These are phyloP conservation scores for Sarcoramphus papa DNA, from an alignment of 2,797 vertebrate species.

Conservation along the genomic window DNA sequence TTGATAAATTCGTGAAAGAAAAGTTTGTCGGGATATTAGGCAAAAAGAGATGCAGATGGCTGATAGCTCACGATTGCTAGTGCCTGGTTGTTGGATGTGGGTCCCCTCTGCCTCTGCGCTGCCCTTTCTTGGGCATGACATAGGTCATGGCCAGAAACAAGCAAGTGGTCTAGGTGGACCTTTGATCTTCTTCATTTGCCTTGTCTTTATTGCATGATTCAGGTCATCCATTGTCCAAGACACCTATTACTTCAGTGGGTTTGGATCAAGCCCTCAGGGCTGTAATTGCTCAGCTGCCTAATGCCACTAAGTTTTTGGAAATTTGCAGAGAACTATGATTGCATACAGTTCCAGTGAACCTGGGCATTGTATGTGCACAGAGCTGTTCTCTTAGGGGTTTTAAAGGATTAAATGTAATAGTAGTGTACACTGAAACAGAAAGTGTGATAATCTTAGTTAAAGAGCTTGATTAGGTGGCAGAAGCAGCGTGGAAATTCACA, in stretches of 20 bases:
- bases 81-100: fast-evolving
- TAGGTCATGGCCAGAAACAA: neutral
- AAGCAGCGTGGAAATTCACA: neutral
- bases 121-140: neutral
- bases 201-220: neutral
- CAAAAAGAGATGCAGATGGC: neutral
- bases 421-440: neutral
- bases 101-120: neutral
- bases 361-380: neutral
- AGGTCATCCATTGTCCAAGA: neutral
- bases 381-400: neutral
- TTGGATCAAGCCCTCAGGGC: neutral
- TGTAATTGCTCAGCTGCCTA: neutral
- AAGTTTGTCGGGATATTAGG: neutral
- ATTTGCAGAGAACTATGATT: neutral
- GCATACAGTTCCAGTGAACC: neutral
- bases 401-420: slow-evolving; percentile 28
- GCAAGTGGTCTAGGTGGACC: neutral
- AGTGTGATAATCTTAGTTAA: slow-evolving; percentile 8
- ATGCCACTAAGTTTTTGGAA: neutral
- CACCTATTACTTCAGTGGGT: neutral
- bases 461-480: neutral
- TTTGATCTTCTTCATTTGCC: neutral
- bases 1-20: neutral
- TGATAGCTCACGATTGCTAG: neutral